Percentiles rank a stretch among this genome's conserved stretches.
phyloP scores from a whole-genome alignment of 2,113 vertebrate species.

The Pteronura brasiliensis region DNA sequence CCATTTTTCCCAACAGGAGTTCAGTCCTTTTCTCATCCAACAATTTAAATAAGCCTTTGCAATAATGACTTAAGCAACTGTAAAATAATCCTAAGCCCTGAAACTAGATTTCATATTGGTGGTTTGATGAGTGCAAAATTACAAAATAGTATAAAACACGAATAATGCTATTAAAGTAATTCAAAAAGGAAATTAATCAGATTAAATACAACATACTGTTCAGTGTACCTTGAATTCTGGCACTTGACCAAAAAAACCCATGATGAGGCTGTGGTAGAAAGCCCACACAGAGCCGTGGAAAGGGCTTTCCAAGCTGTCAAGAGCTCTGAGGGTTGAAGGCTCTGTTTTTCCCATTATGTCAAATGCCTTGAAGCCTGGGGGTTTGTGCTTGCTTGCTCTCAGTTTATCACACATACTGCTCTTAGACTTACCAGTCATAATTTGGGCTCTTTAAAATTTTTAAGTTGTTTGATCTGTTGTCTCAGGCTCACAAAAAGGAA shows the following conservation, averaged over 20 bases:
- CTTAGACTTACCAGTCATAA: background rate
- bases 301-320: background rate
- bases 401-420: background rate
- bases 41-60: background rate
- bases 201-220: background rate
- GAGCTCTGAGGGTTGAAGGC: background rate
- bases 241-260: background rate
- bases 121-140: background rate
- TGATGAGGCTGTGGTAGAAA: background rate
- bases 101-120: background rate
- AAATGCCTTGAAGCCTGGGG: background rate
- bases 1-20: background rate
- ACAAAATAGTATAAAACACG: background rate
- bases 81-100: background rate
- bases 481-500: background rate
- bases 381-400: background rate
- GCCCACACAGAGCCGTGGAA: accelerated
- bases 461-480: background rate
- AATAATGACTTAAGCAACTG: background rate
- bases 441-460: background rate
- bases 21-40: background rate
- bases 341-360: background rate
- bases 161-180: background rate
- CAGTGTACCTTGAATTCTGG: background rate
- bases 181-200: background rate